phyloP scores from a whole-genome alignment of 2,888 invertebrate genomes.

The Yponomeuta malinellus region DNA sequence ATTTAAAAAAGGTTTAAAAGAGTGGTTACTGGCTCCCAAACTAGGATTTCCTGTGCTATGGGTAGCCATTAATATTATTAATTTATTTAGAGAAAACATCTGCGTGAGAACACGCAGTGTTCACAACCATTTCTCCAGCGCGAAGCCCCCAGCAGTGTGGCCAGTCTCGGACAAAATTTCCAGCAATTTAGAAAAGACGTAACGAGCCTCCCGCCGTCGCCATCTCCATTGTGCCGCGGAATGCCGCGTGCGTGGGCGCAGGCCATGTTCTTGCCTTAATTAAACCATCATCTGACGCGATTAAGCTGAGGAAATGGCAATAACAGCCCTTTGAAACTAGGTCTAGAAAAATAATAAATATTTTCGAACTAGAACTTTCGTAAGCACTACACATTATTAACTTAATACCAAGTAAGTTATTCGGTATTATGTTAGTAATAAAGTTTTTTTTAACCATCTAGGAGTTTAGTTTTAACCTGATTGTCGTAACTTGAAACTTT shows the following conservation, averaged over 20 bases:
- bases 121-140: neutral
- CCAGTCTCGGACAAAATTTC: slow-evolving; percentile 21
- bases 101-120: neutral
- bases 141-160: slow-evolving; percentile 19
- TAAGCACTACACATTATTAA: too few species aligned
- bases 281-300: neutral
- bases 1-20: too few species aligned
- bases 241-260: slow-evolving; percentile 1
- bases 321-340: neutral
- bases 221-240: slow-evolving; percentile 12
- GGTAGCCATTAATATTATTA: too few species aligned
- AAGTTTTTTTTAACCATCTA: neutral
- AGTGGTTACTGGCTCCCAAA: too few species aligned
- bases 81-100: too few species aligned
- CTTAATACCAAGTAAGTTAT: too few species aligned
- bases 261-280: neutral
- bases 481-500: neutral
- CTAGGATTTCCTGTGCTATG: too few species aligned
- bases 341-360: neutral
- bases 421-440: neutral
- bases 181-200: slow-evolving; percentile 25
- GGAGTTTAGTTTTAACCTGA: neutral
- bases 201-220: slow-evolving; percentile 15
- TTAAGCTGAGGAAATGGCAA: neutral
- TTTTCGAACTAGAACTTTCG: too few species aligned